These are phyloP conservation scores for Edolisoma coerulescens DNA, from an alignment of 2,113 vertebrate species.

Conservation along the genomic window DNA sequence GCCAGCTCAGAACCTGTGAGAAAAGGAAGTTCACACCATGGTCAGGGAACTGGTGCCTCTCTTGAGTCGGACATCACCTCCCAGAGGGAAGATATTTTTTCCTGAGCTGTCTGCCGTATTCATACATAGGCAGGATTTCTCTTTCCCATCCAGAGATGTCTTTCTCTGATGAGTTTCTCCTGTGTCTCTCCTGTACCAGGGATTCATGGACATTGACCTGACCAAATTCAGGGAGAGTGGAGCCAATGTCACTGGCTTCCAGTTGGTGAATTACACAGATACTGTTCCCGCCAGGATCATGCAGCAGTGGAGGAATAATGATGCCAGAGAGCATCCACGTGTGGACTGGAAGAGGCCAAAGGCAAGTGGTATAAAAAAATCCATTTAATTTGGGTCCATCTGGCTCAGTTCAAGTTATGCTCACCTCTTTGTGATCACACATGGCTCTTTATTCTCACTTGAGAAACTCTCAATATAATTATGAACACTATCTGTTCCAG, in stretches of 20 bases:
- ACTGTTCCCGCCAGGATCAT: conserved; percentile 82
- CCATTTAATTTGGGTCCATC: not conserved
- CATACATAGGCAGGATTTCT: not conserved
- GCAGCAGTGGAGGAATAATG: conserved; percentile 93
- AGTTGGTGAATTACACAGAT: conserved; percentile 92
- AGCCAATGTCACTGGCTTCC: conserved; percentile 96
- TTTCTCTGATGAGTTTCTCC: not conserved
- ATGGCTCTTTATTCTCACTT: not conserved
- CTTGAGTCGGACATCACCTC: not conserved
- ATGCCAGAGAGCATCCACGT: conserved; percentile 89
- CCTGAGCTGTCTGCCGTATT: not conserved
- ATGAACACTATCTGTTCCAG: not conserved
- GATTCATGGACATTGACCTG: conserved; percentile 95
- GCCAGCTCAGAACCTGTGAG: not conserved
- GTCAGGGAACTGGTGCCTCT: fast-evolving
- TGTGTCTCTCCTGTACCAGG: conserved; percentile 68
- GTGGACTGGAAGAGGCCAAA: conserved; percentile 89
- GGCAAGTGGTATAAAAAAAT: conserved; percentile 60
- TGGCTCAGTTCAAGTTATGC: not conserved
- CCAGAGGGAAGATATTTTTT: not conserved
- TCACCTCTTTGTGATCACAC: not conserved
- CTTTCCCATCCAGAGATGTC: not conserved
- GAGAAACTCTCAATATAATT: not conserved
- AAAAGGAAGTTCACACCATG: not conserved
- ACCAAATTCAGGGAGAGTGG: conserved; percentile 93